Percentiles rank a stretch among this genome's conserved stretches.
Evolutionary conservation across 37 sponge, comb jelly and placozoan species (phyloP).

Genomic region (Ianthella basta): DNA sequence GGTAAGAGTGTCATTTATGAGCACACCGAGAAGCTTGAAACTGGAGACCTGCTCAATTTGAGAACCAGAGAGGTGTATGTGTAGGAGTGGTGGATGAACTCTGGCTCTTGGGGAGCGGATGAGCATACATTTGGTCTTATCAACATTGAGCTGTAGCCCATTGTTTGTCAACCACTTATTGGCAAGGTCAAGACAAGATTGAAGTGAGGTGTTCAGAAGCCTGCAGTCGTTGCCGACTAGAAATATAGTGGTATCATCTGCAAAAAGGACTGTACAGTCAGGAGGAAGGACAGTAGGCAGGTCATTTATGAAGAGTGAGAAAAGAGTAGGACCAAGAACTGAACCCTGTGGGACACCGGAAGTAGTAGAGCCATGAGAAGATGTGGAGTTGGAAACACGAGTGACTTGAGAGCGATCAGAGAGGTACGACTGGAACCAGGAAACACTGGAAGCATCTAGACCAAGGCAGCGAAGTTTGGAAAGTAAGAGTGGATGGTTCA

Average conservation of each 20-base stretch:
- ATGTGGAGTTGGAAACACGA: not conserved
- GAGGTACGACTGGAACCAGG: slow-evolving; percentile 14
- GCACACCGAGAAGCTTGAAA: too few species aligned
- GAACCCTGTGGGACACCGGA: slow-evolving; percentile 18
- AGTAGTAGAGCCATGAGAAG: not conserved
- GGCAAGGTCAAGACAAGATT: not conserved
- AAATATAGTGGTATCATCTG: slow-evolving; percentile 11
- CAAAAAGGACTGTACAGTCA: not conserved
- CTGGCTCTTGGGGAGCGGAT: too few species aligned
- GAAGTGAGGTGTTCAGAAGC: not conserved
- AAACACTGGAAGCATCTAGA: not conserved
- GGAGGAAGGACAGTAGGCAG: not conserved
- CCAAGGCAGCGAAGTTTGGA: slow-evolving; percentile 3
- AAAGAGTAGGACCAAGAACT: slow-evolving; percentile 8
- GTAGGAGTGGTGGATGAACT: too few species aligned
- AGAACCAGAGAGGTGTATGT: too few species aligned
- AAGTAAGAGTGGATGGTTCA: not conserved
- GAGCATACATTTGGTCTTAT: slow-evolving; percentile 1
- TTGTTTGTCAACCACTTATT: not conserved
- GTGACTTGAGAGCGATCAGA: not conserved
- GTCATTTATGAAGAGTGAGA: slow-evolving; percentile 2
- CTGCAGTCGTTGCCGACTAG: not conserved
- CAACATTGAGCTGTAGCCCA: not conserved
- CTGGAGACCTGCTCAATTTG: too few species aligned
- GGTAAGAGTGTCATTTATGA: too few species aligned